Base-by-base conservation (phyloP, 2,113 vertebrate species). In the Illadopsis cleaveri region DNA sequence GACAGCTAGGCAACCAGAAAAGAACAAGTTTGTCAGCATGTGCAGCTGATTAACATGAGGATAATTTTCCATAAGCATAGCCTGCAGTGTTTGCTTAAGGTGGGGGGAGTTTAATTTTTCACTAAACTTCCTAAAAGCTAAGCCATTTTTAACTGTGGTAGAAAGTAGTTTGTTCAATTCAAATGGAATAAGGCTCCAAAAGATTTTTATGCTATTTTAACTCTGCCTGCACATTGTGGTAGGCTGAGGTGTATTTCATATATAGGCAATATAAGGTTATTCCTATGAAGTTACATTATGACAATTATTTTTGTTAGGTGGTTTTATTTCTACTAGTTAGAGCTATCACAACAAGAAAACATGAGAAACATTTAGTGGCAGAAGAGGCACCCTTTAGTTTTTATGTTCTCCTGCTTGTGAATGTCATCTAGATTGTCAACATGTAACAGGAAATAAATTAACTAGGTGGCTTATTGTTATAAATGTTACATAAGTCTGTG, bases 21-120 rank as follows among this genome's bases (percentile, higher is more conserved):
- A 97, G 97, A 98, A 97, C 89, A 96, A 97, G 92, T 90, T 85
- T 94, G 96, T 98, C 97, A 97, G 97, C 97, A 94, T 97, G 94
- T 94, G 93, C 91, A 97, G 92, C 94, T 96, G 96, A 98, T 98
- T 97, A 97, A 80, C 3, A 9, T 89, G 75, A 93, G 96, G 95
- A 96, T 97, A 93, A 93, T 93, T 97, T 96, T 95, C 92, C 94
- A 89, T 90, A 93, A 94, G 79, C 48, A 53, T 75, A 90, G 51
- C 79, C 72, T 92, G 61, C 65, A 45, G 64, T 92, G 61, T 96
- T 93, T 69, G 80, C 96, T 96, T 94, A 89, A 96, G 79, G 62
- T 53, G 35, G 96, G 73, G 47, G 62, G 62, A 10, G 42, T 50
- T 94, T 86, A 92, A 93, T 95, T 96, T 92, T 92, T 93, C 37